Base-by-base conservation (phyloP, 2,797 vertebrate genomes). In the Aviceda cuculoides region DNA sequence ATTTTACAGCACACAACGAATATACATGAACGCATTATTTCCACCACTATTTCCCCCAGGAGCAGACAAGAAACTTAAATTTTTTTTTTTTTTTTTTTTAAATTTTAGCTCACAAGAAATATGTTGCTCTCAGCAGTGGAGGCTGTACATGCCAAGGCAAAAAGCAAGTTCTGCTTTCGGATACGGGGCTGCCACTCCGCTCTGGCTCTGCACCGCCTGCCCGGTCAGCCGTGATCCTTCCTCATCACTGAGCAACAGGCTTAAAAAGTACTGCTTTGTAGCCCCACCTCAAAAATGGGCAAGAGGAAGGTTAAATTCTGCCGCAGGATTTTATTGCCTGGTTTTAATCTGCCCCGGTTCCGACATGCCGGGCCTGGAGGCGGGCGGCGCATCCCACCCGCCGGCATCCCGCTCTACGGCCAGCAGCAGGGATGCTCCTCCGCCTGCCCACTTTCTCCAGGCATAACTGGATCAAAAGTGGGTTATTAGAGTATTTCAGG, bases 361-460 rank as follows among this genome's bases (percentile, higher is more conserved):
- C 73, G 74, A 40, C 37, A n/a, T n/a, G n/a, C n/a, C 22, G 42
- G 14, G 22, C 47, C 83, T 15, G 87, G 59, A 50, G 28, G 17
- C 1, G 9, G 24, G 33, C 0, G 6, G 14, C 15, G 35, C 31
- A 21, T 67, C 46, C 44, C 20, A 40, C 33, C 28, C 15, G 49
- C 46, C 0, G 0, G 5, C 47, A 39, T 18, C 68, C 65, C 1
- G 4, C 53, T 8, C 21, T 25, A 4, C 11, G 33, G 1, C 59
- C 49, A 5, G 3, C 55, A 13, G 44, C 72, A 47, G 83, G n/a
- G 65, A 47, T 19, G 15, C 59, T 58, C 15, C 73, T 72, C 80
- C 65, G 31, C 67, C 40, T 28, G 16, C 0, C 2, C 0, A 10
- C 8, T 28, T 24, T 13, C 39, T n/a, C 19, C 35, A 19, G 29